These are phyloP conservation scores for Apotomis turbidana DNA, from an alignment of 2,888 invertebrate genomes.

Conservation along the genomic window DNA sequence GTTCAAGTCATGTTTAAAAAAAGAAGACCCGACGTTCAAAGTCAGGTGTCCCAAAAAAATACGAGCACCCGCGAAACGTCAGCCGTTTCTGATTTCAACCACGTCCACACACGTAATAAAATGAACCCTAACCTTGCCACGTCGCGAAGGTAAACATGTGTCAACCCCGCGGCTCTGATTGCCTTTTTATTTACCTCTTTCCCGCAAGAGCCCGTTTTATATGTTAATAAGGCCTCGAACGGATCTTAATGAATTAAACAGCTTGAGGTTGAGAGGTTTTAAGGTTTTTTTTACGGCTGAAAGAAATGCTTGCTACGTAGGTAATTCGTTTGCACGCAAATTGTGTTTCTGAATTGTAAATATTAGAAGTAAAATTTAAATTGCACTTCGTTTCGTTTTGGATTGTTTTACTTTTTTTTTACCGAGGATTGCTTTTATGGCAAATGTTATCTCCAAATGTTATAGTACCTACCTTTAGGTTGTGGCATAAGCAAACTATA, in stretches of 20 bases:
- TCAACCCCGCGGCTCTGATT: conserved; percentile 65
- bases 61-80: not conserved
- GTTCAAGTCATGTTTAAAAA: too few relatives aligned
- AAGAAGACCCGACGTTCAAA: too few relatives aligned
- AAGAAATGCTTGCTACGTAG: not conserved
- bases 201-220: conserved; percentile 63
- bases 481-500: too few relatives aligned
- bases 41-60: too few relatives aligned
- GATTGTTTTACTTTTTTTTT: too few relatives aligned
- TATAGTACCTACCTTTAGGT: too few relatives aligned
- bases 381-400: too few relatives aligned
- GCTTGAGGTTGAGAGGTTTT: conserved; percentile 22
- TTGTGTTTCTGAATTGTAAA: not conserved
- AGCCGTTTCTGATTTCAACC: conserved; percentile 1
- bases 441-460: too few relatives aligned
- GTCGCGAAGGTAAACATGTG: conserved; percentile 60
- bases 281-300: conserved; percentile 6
- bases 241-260: conserved; percentile 49
- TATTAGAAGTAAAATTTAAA: too few relatives aligned
- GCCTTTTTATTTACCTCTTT: conserved; percentile 75
- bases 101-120: conserved; percentile 8
- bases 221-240: conserved; percentile 62
- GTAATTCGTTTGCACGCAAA: not conserved
- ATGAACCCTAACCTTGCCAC: conserved; percentile 17
- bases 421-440: too few relatives aligned